phyloP scores from a whole-genome alignment of 2,888 invertebrate genomes.

The Coelinius sp. region DNA sequence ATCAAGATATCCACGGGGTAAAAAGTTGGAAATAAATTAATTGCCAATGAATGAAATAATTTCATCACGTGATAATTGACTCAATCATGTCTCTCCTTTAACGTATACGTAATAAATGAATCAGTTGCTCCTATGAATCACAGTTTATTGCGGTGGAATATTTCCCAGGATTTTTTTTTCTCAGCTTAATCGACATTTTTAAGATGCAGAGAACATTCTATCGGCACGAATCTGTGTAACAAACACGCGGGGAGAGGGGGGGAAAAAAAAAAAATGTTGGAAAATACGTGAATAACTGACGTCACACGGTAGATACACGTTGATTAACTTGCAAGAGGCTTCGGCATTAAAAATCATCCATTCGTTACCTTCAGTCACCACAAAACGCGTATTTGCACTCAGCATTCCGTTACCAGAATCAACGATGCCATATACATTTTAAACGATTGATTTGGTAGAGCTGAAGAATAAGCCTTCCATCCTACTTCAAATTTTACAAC shows the following conservation, averaged over 20 bases:
- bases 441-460: constrained; percentile 31
- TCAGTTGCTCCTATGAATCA: neutral
- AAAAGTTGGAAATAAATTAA: neutral
- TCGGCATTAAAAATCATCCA: neutral
- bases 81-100: neutral
- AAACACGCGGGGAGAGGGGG: neutral
- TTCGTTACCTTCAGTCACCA: constrained; percentile 26
- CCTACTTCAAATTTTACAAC: neutral
- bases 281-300: constrained; percentile 11
- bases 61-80: neutral
- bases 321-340: neutral
- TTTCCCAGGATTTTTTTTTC: constrained; percentile 1
- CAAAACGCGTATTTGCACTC: constrained; percentile 34
- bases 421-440: constrained; percentile 31
- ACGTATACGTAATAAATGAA: neutral
- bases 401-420: constrained; percentile 35
- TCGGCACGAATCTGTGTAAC: neutral
- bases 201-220: neutral
- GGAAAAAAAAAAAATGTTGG: neutral
- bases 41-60: neutral
- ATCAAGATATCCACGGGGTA: neutral
- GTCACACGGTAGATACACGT: neutral
- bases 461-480: no score
- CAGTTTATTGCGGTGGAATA: neutral
- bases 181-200: neutral